Base-by-base conservation (phyloP, 2,797 vertebrate species). In the Borostomias antarcticus region DNA sequence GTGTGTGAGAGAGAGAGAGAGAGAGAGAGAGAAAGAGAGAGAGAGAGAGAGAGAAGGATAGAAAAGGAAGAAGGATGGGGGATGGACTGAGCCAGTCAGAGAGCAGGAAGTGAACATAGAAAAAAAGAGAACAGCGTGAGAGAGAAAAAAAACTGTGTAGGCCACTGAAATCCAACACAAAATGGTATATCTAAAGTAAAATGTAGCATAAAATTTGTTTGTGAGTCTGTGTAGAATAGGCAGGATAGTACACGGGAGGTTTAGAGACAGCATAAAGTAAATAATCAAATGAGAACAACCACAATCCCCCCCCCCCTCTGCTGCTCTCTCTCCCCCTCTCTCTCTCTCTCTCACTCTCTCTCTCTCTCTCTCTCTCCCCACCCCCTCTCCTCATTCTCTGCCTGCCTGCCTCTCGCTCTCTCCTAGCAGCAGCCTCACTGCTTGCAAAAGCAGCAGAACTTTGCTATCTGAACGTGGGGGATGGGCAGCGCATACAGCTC, bases 401-500 rank as follows among this genome's bases (percentile, higher is more conserved):
- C 82, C 82, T 84, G 77, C 66, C 61, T 58, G 62, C 60, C 77
- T 65, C 84, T 82, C 79, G 63, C 80, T 70, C 88, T 90, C 89
- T 86, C 87, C 73, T 77, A 86, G 87, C 88, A 90, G 82, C 78
- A 62, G 32, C 86, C 88, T 70, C 76, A 54, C 82, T 80, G 90
- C 87, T 90, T 90, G 92, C 90, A 90, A 85, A 91, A 90, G 91
- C 89, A 89, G 89, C 89, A 91, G 90, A 93, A 92, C 89, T 92
- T 92, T 90, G 91, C 90, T 92, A 88, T 92, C 84, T 89, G 89
- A 82, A 70, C 80, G 87, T 92, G 92, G 92, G 92, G 92, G 92
- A 93, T 90, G 92, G 92, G 91, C 84, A 75, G 84, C 84, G 78
- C 83, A 82, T 83, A 73, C 65, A 86, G 59, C 65, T 40, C 64